These are phyloP conservation scores for Chromobotia macracanthus DNA, from an alignment of 2,797 vertebrate species.

Conservation along the genomic window DNA sequence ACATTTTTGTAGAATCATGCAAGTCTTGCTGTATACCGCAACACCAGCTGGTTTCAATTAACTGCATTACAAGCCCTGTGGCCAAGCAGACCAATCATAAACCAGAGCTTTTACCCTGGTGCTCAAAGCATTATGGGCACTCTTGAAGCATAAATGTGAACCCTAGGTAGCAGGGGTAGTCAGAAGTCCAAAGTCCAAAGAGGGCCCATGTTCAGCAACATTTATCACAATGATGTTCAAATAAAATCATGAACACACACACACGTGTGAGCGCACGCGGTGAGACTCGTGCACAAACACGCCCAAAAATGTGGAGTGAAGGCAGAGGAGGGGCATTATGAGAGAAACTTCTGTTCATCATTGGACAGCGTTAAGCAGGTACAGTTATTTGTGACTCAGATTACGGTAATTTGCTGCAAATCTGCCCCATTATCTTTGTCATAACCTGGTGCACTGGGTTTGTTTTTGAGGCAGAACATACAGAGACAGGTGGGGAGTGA, in stretches of 20 bases:
- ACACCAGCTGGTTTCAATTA: slow-evolving; percentile 60
- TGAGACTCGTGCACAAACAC: neutral
- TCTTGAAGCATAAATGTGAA: slow-evolving; percentile 12
- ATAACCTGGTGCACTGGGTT: slow-evolving; percentile 41
- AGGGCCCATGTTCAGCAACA: neutral
- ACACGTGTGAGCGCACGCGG: too few species aligned
- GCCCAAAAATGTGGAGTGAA: neutral
- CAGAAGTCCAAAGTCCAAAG: slow-evolving; percentile 5
- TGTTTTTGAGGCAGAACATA: slow-evolving; percentile 46
- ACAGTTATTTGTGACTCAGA: slow-evolving; percentile 62
- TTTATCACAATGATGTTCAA: slow-evolving; percentile 28
- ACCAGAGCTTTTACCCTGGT: slow-evolving; percentile 6
- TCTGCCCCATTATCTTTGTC: slow-evolving; percentile 59
- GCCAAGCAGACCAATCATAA: slow-evolving; percentile 20
- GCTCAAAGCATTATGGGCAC: neutral
- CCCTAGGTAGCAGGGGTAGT: neutral
- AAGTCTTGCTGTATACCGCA: slow-evolving; percentile 49
- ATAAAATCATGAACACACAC: neutral
- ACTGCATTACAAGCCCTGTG: slow-evolving; percentile 21
- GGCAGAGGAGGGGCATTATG: slow-evolving; percentile 25
- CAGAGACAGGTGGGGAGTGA: slow-evolving; percentile 37
- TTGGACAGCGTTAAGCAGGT: slow-evolving; percentile 54
- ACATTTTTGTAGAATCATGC: slow-evolving; percentile 44
- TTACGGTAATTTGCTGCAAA: slow-evolving; percentile 66
- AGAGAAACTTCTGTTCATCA: slow-evolving; percentile 6